phyloP scores from a whole-genome alignment of 2,113 vertebrate genomes.

The Entelurus aequoreus region DNA sequence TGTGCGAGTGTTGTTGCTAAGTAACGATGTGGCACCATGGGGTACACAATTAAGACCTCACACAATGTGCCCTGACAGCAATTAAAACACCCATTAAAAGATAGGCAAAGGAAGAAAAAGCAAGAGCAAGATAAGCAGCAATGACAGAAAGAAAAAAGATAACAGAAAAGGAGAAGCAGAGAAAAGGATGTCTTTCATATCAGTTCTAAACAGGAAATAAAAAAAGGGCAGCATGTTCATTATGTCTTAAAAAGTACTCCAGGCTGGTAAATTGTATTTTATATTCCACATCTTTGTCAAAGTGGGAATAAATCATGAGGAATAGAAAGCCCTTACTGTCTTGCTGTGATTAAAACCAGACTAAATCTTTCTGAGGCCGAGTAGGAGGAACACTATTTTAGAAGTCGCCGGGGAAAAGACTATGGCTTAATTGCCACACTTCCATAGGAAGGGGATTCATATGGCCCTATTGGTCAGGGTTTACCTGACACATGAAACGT shows the following conservation, averaged over 20 bases:
- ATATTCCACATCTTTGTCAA: slow-evolving; percentile 16
- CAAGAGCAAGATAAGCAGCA: slow-evolving; percentile 30
- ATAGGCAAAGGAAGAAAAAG: slow-evolving; percentile 16
- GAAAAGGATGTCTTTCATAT: slow-evolving; percentile 24
- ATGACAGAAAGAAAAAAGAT: slow-evolving; percentile 32
- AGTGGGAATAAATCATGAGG: slow-evolving; percentile 17
- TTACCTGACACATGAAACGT: no score
- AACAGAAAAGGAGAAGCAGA: slow-evolving; percentile 26
- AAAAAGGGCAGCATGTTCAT: slow-evolving; percentile 15
- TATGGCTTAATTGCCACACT: no score
- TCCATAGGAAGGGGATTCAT: no score
- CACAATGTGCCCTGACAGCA: slow-evolving; percentile 55
- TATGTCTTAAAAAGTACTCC: slow-evolving; percentile 17
- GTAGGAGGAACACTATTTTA: slow-evolving; percentile 25
- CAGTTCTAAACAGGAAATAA: slow-evolving; percentile 3
- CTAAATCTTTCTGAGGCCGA: no score
- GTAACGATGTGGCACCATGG: slow-evolving; percentile 43
- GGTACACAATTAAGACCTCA: slow-evolving; percentile 54
- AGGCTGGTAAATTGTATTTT: slow-evolving; percentile 22
- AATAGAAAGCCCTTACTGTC: slow-evolving; percentile 13
- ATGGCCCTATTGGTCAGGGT: no score
- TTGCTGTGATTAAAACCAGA: slow-evolving; percentile 6
- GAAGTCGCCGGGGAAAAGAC: background rate
- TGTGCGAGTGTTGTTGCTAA: slow-evolving; percentile 22
- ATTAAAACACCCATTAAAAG: slow-evolving; percentile 59